Conservation (phyloP, 1,140 invertebrate species). For the Asobara japonica region DNA sequence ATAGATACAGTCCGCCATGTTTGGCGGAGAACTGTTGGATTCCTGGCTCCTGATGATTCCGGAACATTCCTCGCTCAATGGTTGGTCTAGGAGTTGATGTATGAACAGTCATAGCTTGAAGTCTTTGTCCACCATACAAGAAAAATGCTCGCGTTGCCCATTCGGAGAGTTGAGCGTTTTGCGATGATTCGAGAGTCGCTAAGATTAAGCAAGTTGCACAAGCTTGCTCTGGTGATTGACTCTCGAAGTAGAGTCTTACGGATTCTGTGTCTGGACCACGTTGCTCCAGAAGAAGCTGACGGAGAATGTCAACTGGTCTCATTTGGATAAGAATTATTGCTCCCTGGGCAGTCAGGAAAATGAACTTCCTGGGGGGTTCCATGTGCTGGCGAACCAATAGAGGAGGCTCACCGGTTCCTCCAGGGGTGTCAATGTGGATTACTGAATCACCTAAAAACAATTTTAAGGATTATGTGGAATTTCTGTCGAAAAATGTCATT, state of each 20-base stretch:
- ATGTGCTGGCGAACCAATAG: conserved; percentile 81
- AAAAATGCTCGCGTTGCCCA: conserved; percentile 94
- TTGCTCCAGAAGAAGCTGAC: conserved; percentile 81
- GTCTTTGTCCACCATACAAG: conserved; percentile 83
- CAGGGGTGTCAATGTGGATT: conserved; percentile 59
- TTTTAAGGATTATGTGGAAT: too few species aligned
- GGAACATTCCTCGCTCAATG: conserved; percentile 49
- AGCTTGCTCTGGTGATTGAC: conserved; percentile 85
- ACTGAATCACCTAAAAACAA: conserved; percentile 58
- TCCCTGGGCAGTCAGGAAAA: conserved; percentile 88
- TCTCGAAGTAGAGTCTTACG: conserved; percentile 86
- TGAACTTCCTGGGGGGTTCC: conserved; percentile 79
- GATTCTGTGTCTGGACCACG: conserved; percentile 85
- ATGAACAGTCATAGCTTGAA: conserved; percentile 46
- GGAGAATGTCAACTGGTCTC: conserved; percentile 86
- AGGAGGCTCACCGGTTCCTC: conserved; percentile 68
- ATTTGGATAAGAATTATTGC: conserved; percentile 85
- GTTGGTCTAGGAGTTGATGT: conserved; percentile 58
- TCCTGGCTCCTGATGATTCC: conserved; percentile 52
- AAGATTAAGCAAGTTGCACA: conserved; percentile 89
- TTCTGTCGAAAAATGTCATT: too few species aligned
- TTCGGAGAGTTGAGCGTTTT: conserved; percentile 78
- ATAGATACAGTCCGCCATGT: conserved; percentile 93
- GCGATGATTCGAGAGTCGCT: conserved; percentile 77
- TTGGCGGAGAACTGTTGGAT: conserved; percentile 82